Conservation (phyloP, 2,888 invertebrate species). For the Chymomyza amoena region DNA sequence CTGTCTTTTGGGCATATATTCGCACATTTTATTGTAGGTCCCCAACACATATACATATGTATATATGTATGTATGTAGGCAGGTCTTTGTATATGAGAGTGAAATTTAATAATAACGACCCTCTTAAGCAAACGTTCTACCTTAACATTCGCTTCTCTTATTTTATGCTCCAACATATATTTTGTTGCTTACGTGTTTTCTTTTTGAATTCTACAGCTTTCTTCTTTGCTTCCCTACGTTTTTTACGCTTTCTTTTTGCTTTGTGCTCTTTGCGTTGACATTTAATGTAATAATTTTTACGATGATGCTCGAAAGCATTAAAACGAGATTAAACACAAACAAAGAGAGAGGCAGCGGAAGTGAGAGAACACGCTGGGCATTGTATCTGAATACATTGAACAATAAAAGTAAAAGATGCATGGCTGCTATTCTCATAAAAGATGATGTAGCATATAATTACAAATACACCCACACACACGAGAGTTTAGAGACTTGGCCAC, state of each 20-base stretch:
- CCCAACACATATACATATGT: background rate
- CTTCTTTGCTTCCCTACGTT: background rate
- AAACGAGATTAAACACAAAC: conserved; percentile 72
- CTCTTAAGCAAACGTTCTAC: conserved; percentile 43
- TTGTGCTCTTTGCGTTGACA: conserved; percentile 54
- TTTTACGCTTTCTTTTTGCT: background rate
- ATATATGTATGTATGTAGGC: background rate
- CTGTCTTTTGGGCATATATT: conserved; percentile 59
- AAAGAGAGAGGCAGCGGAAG: conserved; percentile 29
- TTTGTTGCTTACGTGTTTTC: conserved; percentile 10
- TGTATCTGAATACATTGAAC: conserved; percentile 59
- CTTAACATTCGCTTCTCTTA: conserved; percentile 29
- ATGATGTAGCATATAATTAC: conserved; percentile 70
- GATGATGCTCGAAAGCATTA: conserved; percentile 72
- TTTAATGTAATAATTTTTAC: conserved; percentile 71
- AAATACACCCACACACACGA: conserved; percentile 34
- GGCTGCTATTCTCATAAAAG: conserved; percentile 56
- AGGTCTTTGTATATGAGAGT: conserved; percentile 44
- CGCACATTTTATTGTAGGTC: conserved; percentile 59
- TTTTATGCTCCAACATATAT: conserved; percentile 21
- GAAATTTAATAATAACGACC: conserved; percentile 71
- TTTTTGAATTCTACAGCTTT: conserved; percentile 4
- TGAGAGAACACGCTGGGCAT: conserved; percentile 21
- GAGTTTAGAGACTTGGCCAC: background rate
- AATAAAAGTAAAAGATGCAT: conserved; percentile 48